Conservation (phyloP, 1,140 invertebrate species). For the Pachyrhynchus sulphureomaculatus region DNA sequence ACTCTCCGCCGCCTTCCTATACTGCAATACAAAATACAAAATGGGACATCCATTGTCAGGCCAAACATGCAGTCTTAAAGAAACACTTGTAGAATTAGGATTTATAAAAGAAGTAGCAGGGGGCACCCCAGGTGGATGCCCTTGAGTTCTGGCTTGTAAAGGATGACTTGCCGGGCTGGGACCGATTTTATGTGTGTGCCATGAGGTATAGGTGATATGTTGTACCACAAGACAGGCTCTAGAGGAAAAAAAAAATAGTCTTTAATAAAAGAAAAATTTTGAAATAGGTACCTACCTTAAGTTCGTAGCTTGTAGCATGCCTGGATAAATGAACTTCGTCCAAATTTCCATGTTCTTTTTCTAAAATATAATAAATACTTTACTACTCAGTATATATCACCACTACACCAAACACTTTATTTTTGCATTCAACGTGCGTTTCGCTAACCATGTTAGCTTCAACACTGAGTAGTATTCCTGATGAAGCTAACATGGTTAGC, state of each 20-base stretch:
- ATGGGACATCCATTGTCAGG: slow-evolving; percentile 79
- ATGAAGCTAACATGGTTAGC: too few relatives aligned
- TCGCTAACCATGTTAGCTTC: too few relatives aligned
- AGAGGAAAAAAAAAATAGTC: slow-evolving; percentile 31
- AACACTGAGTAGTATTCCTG: too few relatives aligned
- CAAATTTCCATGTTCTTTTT: slow-evolving; percentile 62
- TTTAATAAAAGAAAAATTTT: too few relatives aligned
- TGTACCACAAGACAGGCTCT: slow-evolving; percentile 70
- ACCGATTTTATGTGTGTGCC: slow-evolving; percentile 71
- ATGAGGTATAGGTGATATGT: slow-evolving; percentile 72
- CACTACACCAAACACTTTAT: too few relatives aligned
- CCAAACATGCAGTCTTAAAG: slow-evolving; percentile 74
- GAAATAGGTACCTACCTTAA: slow-evolving; percentile 57
- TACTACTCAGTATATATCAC: too few relatives aligned
- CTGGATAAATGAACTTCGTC: slow-evolving; percentile 66
- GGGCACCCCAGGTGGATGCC: slow-evolving; percentile 69
- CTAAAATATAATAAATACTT: not conserved
- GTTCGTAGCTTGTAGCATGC: slow-evolving; percentile 64
- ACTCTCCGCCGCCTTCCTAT: slow-evolving; percentile 60
- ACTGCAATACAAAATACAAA: slow-evolving; percentile 73
- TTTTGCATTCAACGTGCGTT: too few relatives aligned
- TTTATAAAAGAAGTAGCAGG: slow-evolving; percentile 62
- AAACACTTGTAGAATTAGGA: slow-evolving; percentile 71
- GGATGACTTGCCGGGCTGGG: slow-evolving; percentile 68
- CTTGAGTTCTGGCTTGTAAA: slow-evolving; percentile 70